phyloP scores from a whole-genome alignment of 2,888 invertebrate species.

The Apoda limacodes region DNA sequence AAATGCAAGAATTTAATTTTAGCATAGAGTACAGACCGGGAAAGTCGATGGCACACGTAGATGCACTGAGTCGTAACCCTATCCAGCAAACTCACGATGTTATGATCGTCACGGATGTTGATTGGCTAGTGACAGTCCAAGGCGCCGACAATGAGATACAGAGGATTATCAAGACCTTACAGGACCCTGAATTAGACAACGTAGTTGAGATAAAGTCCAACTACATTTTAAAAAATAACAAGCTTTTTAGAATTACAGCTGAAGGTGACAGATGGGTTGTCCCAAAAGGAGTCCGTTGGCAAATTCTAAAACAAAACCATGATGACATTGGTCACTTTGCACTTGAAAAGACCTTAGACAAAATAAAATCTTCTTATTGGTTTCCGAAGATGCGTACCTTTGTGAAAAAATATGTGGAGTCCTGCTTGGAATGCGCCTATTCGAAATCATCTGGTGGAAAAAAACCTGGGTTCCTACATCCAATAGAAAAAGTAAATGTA shows the following conservation, averaged over 20 bases:
- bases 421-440: conserved; percentile 16
- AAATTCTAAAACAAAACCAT: conserved; percentile 13
- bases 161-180: conserved; percentile 13
- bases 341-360: conserved; percentile 12
- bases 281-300: conserved; percentile 16
- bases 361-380: conserved; percentile 12
- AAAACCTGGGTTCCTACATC: conserved; percentile 17
- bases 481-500: conserved; percentile 18
- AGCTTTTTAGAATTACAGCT: conserved; percentile 8
- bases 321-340: conserved; percentile 16
- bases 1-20: conserved; percentile 26
- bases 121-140: conserved; percentile 17
- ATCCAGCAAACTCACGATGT: too few relatives aligned
- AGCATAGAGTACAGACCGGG: conserved; percentile 21
- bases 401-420: conserved; percentile 12
- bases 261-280: conserved; percentile 13
- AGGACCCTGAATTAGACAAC: conserved; percentile 8
- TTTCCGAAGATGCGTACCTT: conserved; percentile 15
- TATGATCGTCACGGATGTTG: conserved; percentile 1
- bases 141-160: conserved; percentile 15
- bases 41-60: conserved; percentile 26
- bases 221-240: conserved; percentile 8
- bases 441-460: conserved; percentile 11
- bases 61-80: conserved; percentile 27
- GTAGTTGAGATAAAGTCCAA: conserved; percentile 12